Evolutionary conservation across 2,113 vertebrate species (phyloP).

Genomic region (Hemicordylus capensis): DNA sequence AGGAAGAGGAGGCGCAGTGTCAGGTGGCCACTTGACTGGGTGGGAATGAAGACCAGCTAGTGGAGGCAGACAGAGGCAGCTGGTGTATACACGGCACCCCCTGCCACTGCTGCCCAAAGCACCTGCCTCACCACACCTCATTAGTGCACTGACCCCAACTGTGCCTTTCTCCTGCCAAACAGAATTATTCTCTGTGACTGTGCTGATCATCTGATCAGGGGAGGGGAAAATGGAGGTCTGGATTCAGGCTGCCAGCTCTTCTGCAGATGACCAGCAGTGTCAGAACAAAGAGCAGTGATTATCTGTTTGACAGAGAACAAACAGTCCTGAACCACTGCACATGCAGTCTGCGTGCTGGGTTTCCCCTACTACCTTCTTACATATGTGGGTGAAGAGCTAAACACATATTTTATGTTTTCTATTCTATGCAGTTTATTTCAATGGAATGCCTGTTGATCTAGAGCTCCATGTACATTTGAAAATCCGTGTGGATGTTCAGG

Average conservation of each 20-base stretch:
- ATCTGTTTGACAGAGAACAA: not conserved
- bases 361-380: no score
- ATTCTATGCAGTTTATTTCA: not conserved
- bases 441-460: not conserved
- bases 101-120: no score
- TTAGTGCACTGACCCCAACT: no score
- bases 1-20: no score
- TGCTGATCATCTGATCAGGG: not conserved
- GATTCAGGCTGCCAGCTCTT: not conserved
- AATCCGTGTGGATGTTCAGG: not conserved
- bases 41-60: no score
- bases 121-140: no score
- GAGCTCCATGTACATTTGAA: not conserved
- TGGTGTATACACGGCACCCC: no score
- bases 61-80: no score
- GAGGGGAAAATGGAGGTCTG: not conserved
- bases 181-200: not conserved
- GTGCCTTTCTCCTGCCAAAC: no score
- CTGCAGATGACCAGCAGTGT: not conserved
- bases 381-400: not conserved
- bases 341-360: not conserved
- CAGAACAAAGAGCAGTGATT: not conserved
- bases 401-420: not conserved
- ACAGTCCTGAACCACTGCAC: not conserved
- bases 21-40: no score